A percentile compares a stretch with the other conserved stretches of the same genome.
Conservation (phyloP, 2,113 vertebrate species). For the Epinephelus fuscoguttatus region DNA sequence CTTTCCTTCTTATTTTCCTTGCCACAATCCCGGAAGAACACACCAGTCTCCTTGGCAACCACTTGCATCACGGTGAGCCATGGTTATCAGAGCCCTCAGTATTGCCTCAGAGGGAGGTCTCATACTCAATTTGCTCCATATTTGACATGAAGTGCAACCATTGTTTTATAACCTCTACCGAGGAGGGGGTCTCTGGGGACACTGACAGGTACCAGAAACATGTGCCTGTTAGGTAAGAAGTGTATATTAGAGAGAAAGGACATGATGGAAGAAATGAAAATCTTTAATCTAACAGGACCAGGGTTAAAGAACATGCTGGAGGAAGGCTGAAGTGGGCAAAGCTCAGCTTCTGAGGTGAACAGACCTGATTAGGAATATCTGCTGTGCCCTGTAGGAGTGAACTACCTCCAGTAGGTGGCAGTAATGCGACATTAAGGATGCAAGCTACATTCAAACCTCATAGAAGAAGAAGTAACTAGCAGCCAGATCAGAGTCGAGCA, state of each 20-base stretch:
- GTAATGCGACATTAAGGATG: background rate
- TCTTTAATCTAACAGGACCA: no score
- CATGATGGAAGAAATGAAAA: no score
- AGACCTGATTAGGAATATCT: no score
- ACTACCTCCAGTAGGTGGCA: conserved; percentile 11
- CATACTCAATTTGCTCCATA: background rate
- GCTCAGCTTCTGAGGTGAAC: no score
- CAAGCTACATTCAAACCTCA: background rate
- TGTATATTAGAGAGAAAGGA: no score
- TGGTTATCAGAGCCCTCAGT: no score
- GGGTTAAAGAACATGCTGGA: background rate
- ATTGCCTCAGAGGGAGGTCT: background rate
- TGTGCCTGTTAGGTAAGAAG: no score
- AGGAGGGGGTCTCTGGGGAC: background rate
- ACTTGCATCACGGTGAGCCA: no score
- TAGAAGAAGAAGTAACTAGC: conserved; percentile 1
- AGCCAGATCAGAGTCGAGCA: background rate
- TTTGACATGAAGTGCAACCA: background rate
- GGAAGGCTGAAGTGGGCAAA: background rate
- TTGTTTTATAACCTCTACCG: background rate
- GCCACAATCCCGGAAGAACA: no score
- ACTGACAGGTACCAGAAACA: no score
- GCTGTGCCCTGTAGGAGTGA: background rate
- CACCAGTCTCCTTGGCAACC: conserved; percentile 31
- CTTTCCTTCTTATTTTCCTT: no score